phyloP scores from a whole-genome alignment of 2,888 invertebrate species.

The Seira sanloemensis region DNA sequence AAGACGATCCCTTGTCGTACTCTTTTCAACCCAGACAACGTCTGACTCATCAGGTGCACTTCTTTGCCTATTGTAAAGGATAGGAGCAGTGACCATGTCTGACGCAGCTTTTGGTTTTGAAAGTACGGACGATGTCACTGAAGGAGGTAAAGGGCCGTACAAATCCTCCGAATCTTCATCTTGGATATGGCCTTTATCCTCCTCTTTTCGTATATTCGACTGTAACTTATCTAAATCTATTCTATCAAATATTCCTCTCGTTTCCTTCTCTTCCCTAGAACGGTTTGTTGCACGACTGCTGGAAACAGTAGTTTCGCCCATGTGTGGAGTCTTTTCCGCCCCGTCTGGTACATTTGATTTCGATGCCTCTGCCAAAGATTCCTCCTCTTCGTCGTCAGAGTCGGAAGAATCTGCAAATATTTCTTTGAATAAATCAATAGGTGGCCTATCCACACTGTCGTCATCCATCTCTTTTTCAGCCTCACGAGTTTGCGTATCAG shows the following conservation, averaged over 20 bases:
- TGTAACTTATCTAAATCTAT: constrained; percentile 52
- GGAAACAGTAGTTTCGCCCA: too few species aligned
- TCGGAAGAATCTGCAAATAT: constrained; percentile 72
- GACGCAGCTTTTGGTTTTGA: not conserved
- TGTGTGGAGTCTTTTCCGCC: too few species aligned
- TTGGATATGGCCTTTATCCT: not conserved
- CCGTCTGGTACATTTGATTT: too few species aligned
- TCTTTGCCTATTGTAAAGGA: constrained; percentile 17
- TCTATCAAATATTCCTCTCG: constrained; percentile 60
- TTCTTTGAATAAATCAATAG: constrained; percentile 72
- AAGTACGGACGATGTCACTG: constrained; percentile 5
- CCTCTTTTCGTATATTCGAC: not conserved
- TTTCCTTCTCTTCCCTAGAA: too few species aligned
- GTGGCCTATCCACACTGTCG: constrained; percentile 53
- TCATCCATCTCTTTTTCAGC: constrained; percentile 6
- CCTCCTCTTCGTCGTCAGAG: constrained; percentile 67
- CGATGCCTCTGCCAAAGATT: too few species aligned
- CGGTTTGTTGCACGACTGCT: too few species aligned
- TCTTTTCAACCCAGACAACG: not conserved
- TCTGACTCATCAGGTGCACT: too few species aligned
- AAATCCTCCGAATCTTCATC: constrained; percentile 50
- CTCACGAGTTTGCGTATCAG: not conserved
- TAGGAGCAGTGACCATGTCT: not conserved
- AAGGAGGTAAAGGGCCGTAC: constrained; percentile 65
- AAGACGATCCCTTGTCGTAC: constrained; percentile 35